These are phyloP conservation scores for Benitochromis conjunctus DNA, from an alignment of 2,113 vertebrate species.

Conservation along the genomic window DNA sequence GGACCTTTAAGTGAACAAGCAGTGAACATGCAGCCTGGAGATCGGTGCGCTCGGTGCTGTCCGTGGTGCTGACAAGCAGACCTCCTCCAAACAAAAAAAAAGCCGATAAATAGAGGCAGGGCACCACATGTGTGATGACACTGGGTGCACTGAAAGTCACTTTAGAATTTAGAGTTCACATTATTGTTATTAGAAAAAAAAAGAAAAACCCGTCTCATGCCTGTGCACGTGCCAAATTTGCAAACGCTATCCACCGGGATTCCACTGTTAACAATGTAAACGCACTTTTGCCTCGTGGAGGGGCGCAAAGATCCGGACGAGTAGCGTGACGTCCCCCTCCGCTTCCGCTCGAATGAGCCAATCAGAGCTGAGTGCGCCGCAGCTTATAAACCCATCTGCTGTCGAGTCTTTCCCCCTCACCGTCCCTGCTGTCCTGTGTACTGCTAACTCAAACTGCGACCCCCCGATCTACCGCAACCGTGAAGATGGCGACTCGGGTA, in stretches of 20 bases:
- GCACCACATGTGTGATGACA: not conserved
- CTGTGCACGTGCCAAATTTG: not conserved
- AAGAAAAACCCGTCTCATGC: accelerated
- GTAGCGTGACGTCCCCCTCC: not conserved
- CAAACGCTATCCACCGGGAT: not conserved
- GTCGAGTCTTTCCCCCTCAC: not conserved
- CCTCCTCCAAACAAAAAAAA: not conserved
- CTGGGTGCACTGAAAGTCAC: not conserved
- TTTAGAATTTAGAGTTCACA: not conserved
- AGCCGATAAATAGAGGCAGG: not conserved
- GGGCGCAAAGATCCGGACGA: not conserved
- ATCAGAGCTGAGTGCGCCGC: slow-evolving; percentile 40
- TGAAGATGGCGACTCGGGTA: slow-evolving; percentile 77
- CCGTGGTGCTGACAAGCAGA: slow-evolving; percentile 8
- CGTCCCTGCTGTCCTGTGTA: slow-evolving; percentile 12
- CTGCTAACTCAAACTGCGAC: slow-evolving; percentile 3
- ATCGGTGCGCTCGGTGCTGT: not conserved
- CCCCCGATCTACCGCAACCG: slow-evolving; percentile 27
- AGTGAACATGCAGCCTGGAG: not conserved
- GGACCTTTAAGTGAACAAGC: not conserved
- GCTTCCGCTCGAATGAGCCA: slow-evolving; percentile 44
- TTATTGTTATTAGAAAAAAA: not conserved
- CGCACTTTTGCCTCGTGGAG: not conserved
- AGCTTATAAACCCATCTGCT: slow-evolving; percentile 42
- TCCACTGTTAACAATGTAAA: not conserved